A percentile compares a stretch with the other conserved stretches of the same genome.
Evolutionary conservation across 2,888 invertebrate species (phyloP).

Genomic region (Anthophora plumipes): DNA sequence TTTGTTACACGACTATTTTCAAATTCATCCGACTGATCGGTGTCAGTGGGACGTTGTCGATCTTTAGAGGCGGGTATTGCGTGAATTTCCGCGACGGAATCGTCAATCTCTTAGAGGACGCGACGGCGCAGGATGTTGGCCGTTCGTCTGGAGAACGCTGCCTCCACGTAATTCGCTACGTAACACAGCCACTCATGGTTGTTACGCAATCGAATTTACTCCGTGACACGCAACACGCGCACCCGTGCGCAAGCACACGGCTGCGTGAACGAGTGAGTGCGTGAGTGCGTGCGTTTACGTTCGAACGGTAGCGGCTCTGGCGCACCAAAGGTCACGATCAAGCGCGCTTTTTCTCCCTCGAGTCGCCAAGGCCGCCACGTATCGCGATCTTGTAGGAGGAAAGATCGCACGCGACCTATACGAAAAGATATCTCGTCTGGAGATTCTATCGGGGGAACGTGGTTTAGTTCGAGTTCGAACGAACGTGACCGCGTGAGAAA

Average conservation of each 20-base stretch:
- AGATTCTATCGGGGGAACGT: background rate
- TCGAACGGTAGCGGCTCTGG: constrained; percentile 66
- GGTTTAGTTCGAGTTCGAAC: background rate
- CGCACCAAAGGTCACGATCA: constrained; percentile 75
- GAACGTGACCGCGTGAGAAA: background rate
- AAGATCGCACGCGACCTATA: constrained; percentile 61
- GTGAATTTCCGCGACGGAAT: background rate
- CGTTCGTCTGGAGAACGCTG: background rate
- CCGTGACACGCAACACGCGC: constrained; percentile 61
- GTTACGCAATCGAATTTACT: constrained; percentile 65
- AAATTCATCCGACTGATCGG: constrained; percentile 12
- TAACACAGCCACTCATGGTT: constrained; percentile 16
- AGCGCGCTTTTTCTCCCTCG: constrained; percentile 71
- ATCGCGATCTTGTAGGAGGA: constrained; percentile 63
- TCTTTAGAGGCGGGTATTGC: background rate
- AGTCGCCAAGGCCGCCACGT: constrained; percentile 68
- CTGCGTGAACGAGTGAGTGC: constrained; percentile 40
- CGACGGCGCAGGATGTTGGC: background rate
- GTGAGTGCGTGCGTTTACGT: constrained; percentile 51
- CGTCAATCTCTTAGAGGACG: background rate
- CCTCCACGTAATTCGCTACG: constrained; percentile 28
- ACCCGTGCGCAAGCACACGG: constrained; percentile 21
- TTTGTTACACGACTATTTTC: background rate
- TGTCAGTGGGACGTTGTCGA: background rate
- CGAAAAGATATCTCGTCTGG: constrained; percentile 47